Conservation (phyloP, 2,113 vertebrate species). For the Chlamydotis undulata region DNA sequence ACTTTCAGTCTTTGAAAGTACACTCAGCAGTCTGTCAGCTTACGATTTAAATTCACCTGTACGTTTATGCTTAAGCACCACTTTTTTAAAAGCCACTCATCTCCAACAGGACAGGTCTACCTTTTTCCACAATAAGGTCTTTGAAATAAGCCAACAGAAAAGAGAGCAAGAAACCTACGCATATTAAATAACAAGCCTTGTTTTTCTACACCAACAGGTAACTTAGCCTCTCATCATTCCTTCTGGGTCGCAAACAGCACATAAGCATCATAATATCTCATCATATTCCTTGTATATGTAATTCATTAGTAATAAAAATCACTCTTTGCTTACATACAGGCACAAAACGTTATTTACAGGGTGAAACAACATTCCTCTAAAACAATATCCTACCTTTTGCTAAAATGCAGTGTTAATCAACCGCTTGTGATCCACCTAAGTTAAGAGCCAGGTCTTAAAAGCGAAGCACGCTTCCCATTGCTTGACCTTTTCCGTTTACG, state of each 20-base stretch:
- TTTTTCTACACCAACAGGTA: not conserved
- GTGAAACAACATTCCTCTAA: not conserved
- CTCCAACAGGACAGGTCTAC: not conserved
- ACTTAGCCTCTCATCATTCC: not conserved
- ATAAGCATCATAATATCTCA: rapidly evolving
- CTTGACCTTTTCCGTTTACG: rapidly evolving
- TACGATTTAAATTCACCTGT: not conserved
- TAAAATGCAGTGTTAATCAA: not conserved
- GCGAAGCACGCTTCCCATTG: too few relatives aligned
- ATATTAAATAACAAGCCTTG: not conserved
- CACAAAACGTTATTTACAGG: not conserved
- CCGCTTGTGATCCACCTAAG: rapidly evolving
- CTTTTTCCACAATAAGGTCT: not conserved
- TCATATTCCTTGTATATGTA: rapidly evolving
- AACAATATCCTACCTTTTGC: not conserved
- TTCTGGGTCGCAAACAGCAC: not conserved
- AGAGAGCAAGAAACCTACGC: not conserved
- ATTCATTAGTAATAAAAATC: not conserved
- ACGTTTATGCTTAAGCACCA: not conserved
- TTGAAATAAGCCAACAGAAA: not conserved
- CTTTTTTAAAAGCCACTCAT: not conserved
- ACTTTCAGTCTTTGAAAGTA: not conserved
- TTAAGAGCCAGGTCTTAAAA: not conserved
- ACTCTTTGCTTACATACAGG: not conserved
- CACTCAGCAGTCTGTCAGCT: not conserved